These are phyloP conservation scores for Turritopsis dohrnii DNA, from an alignment of 30 jellyfish, hydroid and myxozoan genomes.

Conservation along the genomic window DNA sequence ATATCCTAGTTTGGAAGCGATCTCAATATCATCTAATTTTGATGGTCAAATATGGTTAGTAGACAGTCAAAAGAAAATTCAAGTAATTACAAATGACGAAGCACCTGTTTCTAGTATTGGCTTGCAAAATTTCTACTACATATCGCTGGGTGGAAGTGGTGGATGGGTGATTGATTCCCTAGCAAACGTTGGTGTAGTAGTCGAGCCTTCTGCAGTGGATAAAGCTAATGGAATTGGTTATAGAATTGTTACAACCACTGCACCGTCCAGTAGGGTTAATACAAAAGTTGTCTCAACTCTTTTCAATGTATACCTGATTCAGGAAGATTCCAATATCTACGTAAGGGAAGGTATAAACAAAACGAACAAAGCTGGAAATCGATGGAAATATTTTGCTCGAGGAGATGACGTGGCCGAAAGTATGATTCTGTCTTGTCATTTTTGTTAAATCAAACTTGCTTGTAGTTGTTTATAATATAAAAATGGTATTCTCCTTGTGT, in stretches of 20 bases:
- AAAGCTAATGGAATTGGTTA: neutral
- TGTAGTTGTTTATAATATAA: no score
- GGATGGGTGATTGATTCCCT: neutral
- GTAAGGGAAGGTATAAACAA: neutral
- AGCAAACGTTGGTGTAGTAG: neutral
- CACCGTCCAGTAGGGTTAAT: neutral
- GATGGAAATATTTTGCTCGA: constrained; percentile 1
- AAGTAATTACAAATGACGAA: neutral
- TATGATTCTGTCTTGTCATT: neutral
- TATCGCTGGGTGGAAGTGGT: constrained; percentile 6
- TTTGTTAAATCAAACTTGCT: neutral
- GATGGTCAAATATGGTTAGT: neutral
- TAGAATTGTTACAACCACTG: neutral
- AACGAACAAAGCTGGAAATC: neutral
- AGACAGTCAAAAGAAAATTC: neutral
- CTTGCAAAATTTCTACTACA: neutral
- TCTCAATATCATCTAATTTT: neutral
- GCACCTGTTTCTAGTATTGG: neutral
- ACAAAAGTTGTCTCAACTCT: neutral
- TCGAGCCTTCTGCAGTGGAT: neutral
- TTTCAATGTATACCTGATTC: constrained; percentile 6
- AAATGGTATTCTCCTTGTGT: no score
- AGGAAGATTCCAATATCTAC: neutral
- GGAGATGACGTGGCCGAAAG: constrained; percentile 18
- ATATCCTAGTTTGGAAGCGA: neutral